Evolutionary conservation across 2,888 invertebrate genomes (phyloP), one percentile per base, ranked within the genome.

Genomic region (Eutolmus rufibarbis): DNA sequence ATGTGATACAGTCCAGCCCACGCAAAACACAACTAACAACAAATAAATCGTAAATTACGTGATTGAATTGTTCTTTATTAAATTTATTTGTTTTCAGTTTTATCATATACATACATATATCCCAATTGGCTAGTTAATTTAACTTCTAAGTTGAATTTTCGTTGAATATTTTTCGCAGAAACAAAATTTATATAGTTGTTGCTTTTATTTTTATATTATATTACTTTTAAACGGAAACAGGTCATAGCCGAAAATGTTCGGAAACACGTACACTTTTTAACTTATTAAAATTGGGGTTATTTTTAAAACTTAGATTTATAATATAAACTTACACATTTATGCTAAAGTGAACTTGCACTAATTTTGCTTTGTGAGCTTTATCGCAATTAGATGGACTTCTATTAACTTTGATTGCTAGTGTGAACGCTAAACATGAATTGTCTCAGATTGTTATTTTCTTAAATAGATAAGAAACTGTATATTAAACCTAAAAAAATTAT

Each of bases 1-100:
- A 90, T 95, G 95, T 91, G 98, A 98, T 92, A 96, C 96, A 46
- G 94, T 96, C 90, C 93, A 94, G 40, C 9, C 34, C 57, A 88
- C 88, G 46, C 37, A 74, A 76, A 46, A 37, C 14, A 31, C 74
- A 46, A 51, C 74, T 31, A 76, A 19, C 66, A 78, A 78, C 37
- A 34, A 78, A 37, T 37, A 78, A 78, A 37, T 77, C 16, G 37
- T 19, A 77, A 37, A 77, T 37, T 77, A 12, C 8, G 77, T 77
- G 40, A 9, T 77, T 77, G n/a, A 28, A 9, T 37, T 37, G n/a
- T 77, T 12, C 66, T 66, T 66, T 66, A 12, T 66, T 56, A 56
- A 19, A 66, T 66, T 12, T 66, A 23, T 66, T 57, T 57, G 19
- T 66, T 66, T 66, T 66, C 12, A 66, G 28, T 66, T 66, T 66